Percentiles rank a stretch among this genome's conserved stretches.
Evolutionary conservation across 1,140 invertebrate species (phyloP).

Genomic region (Euwallacea similis): DNA sequence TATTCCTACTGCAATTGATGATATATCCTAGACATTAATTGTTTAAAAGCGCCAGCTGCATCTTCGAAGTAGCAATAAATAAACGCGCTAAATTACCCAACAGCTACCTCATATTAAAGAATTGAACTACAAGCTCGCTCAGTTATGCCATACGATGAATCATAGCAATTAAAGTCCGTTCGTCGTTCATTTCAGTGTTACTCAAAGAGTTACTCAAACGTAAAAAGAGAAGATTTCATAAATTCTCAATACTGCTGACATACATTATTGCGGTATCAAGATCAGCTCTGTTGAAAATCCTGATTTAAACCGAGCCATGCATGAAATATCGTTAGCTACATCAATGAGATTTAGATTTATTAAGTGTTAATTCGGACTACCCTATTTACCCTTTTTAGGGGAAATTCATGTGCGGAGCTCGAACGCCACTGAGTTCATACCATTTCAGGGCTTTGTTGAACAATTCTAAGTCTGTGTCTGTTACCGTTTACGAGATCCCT

Average conservation of each 20-base stretch:
- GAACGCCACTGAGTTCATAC: too few relatives aligned
- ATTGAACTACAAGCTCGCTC: conserved; percentile 32
- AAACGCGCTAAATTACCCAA: conserved; percentile 49
- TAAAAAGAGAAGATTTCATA: conserved; percentile 15
- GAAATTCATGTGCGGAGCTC: not conserved
- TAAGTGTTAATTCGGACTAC: conserved; percentile 38
- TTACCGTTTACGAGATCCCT: too few relatives aligned
- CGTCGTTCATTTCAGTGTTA: not conserved
- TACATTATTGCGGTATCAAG: conserved; percentile 36
- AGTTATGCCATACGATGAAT: conserved; percentile 24
- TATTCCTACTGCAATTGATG: conserved; percentile 47
- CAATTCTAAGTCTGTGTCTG: too few relatives aligned
- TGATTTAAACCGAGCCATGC: conserved; percentile 37
- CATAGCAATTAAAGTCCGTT: conserved; percentile 28
- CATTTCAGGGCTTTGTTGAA: too few relatives aligned
- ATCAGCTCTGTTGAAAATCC: conserved; percentile 33
- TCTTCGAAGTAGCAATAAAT: conserved; percentile 51
- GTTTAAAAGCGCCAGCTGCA: conserved; percentile 53
- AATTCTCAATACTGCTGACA: conserved; percentile 39
- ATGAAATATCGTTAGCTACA: conserved; percentile 40
- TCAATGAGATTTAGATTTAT: conserved; percentile 40
- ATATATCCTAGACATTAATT: conserved; percentile 47
- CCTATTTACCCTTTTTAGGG: conserved; percentile 13
- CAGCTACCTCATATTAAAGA: conserved; percentile 38
- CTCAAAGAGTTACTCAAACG: not conserved